phyloP scores from a whole-genome alignment of 2,888 invertebrate genomes.

The Hypomecis atomaria region DNA sequence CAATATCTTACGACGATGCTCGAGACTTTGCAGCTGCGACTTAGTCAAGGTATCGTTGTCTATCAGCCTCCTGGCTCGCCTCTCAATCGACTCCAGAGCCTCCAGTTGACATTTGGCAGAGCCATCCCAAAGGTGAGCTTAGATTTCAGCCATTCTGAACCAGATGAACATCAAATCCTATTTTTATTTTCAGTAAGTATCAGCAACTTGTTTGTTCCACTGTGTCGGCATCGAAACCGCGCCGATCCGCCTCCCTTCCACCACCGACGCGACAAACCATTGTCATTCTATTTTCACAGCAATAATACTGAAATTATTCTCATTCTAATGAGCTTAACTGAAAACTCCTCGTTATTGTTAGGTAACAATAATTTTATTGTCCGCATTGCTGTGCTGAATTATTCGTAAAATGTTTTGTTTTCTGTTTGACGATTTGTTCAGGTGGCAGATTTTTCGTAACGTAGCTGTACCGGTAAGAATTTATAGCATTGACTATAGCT shows the following conservation, averaged over 20 bases:
- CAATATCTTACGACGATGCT: no score
- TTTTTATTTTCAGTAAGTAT: no score
- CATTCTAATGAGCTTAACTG: conserved; percentile 69
- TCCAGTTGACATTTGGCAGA: no score
- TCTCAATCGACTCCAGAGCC: no score
- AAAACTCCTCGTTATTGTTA: conserved; percentile 53
- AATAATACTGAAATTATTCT: conserved; percentile 57
- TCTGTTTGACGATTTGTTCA: not conserved
- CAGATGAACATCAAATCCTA: no score
- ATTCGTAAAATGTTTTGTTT: conserved; percentile 39
- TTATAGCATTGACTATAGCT: no score
- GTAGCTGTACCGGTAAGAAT: no score
- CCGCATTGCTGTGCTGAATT: conserved; percentile 38
- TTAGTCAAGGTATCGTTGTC: no score
- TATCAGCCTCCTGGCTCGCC: no score
- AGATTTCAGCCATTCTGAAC: no score
- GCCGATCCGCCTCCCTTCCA: conserved; percentile 49
- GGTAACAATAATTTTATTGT: conserved; percentile 37
- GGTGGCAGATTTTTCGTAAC: not conserved
- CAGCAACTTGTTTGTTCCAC: not conserved
- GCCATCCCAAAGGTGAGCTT: no score
- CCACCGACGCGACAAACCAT: conserved; percentile 80
- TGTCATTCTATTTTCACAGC: conserved; percentile 79
- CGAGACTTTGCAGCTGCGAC: no score
- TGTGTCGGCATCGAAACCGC: conserved; percentile 5